Conservation (phyloP, 2,113 vertebrate genomes). For the Eudyptes chrysolophus region DNA sequence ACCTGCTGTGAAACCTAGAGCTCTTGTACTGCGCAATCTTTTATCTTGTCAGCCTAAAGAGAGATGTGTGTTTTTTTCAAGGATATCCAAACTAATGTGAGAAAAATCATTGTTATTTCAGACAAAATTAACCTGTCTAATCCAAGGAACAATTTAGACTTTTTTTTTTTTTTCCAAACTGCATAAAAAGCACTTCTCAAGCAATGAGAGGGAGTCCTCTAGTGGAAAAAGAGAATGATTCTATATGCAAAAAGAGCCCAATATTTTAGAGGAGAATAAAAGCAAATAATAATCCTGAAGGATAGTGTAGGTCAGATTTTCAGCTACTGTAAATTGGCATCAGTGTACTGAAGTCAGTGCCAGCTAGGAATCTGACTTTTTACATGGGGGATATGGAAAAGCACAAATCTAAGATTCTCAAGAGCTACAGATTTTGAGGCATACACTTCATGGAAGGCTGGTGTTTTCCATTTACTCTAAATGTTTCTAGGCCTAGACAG, state of each 20-base stretch:
- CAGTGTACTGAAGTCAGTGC: not conserved
- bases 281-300: not conserved
- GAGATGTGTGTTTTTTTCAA: not conserved
- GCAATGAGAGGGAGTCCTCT: conserved; percentile 63
- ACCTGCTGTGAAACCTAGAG: not conserved
- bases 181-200: not conserved
- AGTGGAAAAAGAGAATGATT: conserved; percentile 14
- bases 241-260: not conserved
- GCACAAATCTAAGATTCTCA: not conserved
- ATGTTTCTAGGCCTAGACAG: not conserved
- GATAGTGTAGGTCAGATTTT: not conserved
- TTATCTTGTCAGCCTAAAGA: not conserved
- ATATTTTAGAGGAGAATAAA: not conserved
- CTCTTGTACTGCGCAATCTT: not conserved
- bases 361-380: not conserved
- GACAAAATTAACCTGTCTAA: not conserved
- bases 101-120: not conserved
- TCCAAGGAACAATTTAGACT: not conserved
- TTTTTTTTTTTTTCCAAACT: not conserved
- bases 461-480: not conserved
- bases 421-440: not conserved
- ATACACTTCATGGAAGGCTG: not conserved
- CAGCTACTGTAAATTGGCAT: not conserved
- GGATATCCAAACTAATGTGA: not conserved
- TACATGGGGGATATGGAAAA: not conserved